Conservation (phyloP, 2,113 vertebrate genomes). For the Myodes glareolus region DNA sequence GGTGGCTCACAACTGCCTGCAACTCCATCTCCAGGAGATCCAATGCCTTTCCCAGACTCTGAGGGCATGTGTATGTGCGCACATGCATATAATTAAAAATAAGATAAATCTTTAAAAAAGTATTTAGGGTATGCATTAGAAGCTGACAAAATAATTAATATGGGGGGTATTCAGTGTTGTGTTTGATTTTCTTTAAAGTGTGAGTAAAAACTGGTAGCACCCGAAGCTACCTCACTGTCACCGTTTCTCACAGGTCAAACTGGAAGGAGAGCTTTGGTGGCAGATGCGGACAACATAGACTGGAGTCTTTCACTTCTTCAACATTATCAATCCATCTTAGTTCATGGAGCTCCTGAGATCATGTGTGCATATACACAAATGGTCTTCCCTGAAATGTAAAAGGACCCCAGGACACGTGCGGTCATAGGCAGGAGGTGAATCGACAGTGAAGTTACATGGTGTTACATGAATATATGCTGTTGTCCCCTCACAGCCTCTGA, state of each 20-base stretch:
- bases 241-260: background rate
- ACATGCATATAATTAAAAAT: background rate
- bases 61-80: background rate
- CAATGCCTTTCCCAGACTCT: background rate
- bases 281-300: background rate
- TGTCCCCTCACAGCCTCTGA: fast-evolving
- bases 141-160: background rate
- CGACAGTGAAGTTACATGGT: background rate
- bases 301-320: background rate
- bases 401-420: background rate
- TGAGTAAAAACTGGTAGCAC: background rate
- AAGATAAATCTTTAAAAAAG: background rate
- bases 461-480: too few species aligned
- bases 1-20: background rate
- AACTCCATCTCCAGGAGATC: background rate
- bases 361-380: background rate
- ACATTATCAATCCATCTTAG: background rate
- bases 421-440: background rate
- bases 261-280: background rate
- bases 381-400: background rate
- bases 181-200: background rate
- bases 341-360: background rate
- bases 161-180: background rate
- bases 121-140: background rate
- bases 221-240: background rate